These are phyloP conservation scores for Paralichthys olivaceus DNA, from an alignment of 2,113 vertebrate species.

Conservation along the genomic window DNA sequence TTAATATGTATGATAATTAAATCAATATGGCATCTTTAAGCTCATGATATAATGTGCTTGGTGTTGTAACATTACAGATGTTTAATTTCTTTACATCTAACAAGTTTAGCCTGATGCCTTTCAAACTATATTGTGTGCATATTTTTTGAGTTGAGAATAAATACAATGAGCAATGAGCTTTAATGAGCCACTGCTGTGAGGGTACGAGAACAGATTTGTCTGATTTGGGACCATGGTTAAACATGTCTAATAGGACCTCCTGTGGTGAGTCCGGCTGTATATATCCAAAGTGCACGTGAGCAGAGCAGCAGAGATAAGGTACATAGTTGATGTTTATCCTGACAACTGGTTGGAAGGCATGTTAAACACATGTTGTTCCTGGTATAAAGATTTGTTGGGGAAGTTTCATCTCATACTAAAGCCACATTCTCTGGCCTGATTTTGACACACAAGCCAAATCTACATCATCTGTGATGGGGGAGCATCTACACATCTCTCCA, in stretches of 20 bases:
- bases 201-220: slow-evolving; percentile 4
- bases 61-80: too few relatives aligned
- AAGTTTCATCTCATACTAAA: slow-evolving; percentile 28
- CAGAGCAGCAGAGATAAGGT: slow-evolving; percentile 10
- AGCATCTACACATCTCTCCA: slow-evolving; percentile 35
- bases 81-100: too few relatives aligned
- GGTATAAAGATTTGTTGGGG: slow-evolving; percentile 12
- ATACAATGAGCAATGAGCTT: not conserved
- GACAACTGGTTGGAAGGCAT: slow-evolving; percentile 18
- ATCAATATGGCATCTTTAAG: too few relatives aligned
- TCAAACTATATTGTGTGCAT: not conserved
- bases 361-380: slow-evolving; percentile 30
- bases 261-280: not conserved
- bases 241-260: not conserved
- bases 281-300: not conserved
- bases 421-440: slow-evolving; percentile 43
- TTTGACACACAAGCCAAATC: slow-evolving; percentile 38
- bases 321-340: slow-evolving; percentile 19
- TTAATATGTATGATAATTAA: too few relatives aligned
- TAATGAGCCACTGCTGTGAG: not conserved
- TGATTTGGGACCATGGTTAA: not conserved
- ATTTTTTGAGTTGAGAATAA: not conserved
- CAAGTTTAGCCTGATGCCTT: not conserved
- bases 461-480: slow-evolving; percentile 44
- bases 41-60: too few relatives aligned